These are phyloP conservation scores for Zaprionus kolodkinae DNA, from an alignment of 1,140 invertebrate genomes.

Conservation along the genomic window DNA sequence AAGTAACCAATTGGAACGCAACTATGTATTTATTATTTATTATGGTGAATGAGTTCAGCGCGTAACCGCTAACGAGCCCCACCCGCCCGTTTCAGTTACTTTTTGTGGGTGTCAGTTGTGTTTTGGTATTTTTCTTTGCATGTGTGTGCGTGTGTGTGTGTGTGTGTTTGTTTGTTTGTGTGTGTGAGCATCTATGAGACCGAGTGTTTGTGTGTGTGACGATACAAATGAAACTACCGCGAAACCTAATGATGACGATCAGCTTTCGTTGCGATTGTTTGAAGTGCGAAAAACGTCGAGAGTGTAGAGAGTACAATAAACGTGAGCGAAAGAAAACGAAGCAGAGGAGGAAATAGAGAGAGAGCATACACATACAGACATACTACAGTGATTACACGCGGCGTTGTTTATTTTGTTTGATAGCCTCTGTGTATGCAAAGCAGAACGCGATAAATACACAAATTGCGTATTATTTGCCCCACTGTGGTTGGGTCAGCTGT, in stretches of 20 bases:
- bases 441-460: constrained; percentile 40
- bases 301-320: constrained; percentile 26
- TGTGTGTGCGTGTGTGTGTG: constrained; percentile 16
- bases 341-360: constrained; percentile 17
- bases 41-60: constrained; percentile 52
- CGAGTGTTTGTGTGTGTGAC: constrained; percentile 21
- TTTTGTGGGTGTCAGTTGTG: constrained; percentile 44
- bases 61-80: constrained; percentile 38
- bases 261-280: constrained; percentile 41
- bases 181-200: constrained; percentile 9
- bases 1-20: constrained; percentile 45
- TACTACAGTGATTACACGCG: not conserved
- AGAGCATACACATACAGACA: constrained; percentile 26
- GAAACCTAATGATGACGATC: constrained; percentile 58
- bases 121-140: constrained; percentile 20
- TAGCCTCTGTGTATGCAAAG: constrained; percentile 40
- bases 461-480: constrained; percentile 18
- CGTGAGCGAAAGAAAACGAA: constrained; percentile 36
- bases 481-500: constrained; percentile 71
- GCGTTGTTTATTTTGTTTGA: constrained; percentile 44
- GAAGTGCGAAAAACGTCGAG: constrained; percentile 36
- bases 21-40: constrained; percentile 63
- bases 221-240: constrained; percentile 35
- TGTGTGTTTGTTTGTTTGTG: constrained; percentile 21
- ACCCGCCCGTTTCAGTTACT: constrained; percentile 45